A percentile compares a stretch with the other conserved stretches of the same genome.
Evolutionary conservation across 2,113 vertebrate species (phyloP).

Genomic region (Eudyptes chrysolophus): DNA sequence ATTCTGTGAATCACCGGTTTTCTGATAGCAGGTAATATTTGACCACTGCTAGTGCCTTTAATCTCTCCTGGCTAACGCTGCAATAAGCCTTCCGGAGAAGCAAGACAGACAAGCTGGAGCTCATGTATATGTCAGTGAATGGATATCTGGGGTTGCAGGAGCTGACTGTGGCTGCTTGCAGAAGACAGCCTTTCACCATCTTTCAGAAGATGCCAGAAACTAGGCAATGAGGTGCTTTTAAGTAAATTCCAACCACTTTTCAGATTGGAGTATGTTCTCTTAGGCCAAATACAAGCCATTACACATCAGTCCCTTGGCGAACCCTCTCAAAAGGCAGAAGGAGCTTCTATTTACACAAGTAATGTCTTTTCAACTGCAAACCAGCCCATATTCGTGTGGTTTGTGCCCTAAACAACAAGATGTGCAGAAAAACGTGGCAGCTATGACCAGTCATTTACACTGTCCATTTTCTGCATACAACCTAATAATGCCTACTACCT

Average conservation of each 20-base stretch:
- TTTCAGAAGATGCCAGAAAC: not conserved
- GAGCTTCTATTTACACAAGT: not conserved
- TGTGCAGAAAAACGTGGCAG: not conserved
- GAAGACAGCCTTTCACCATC: not conserved
- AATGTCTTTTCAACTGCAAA: not conserved
- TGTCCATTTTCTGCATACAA: not conserved
- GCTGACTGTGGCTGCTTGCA: not conserved
- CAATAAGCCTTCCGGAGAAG: not conserved
- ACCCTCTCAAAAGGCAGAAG: not conserved
- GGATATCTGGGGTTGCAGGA: not conserved
- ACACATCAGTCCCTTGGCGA: not conserved
- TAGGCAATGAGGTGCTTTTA: not conserved
- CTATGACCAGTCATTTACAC: not conserved
- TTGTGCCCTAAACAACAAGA: not conserved
- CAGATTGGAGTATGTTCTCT: not conserved
- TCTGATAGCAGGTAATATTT: not conserved
- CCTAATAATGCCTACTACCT: not conserved
- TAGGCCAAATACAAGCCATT: not conserved
- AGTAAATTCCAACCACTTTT: not conserved
- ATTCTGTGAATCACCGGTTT: not conserved
- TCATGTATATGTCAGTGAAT: not conserved
- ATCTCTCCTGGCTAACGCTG: not conserved
- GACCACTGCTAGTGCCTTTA: not conserved
- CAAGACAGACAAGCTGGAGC: not conserved
- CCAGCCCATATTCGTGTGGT: fast-evolving